A percentile compares a stretch with the other conserved stretches of the same genome.
These are phyloP conservation scores for Agelastica alni DNA, from an alignment of 2,888 invertebrate species.

Conservation along the genomic window DNA sequence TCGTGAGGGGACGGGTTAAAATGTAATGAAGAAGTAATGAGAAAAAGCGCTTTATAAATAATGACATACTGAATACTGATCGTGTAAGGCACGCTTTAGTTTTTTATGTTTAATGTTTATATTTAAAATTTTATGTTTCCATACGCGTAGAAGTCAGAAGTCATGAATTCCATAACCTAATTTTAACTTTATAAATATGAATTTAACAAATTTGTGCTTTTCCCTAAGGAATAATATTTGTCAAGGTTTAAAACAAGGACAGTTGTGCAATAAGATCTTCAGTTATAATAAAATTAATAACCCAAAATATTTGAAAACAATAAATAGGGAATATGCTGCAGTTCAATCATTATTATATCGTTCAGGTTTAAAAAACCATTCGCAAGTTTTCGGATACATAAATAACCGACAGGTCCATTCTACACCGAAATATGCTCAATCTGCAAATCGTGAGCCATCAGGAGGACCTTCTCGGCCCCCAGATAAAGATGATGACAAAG, in stretches of 20 bases:
- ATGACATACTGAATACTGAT: too few relatives aligned
- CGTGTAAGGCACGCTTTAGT: too few relatives aligned
- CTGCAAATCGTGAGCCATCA: conserved; percentile 30
- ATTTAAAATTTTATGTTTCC: too few relatives aligned
- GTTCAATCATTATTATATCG: conserved; percentile 60
- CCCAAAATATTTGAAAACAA: conserved; percentile 33
- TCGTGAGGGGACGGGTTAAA: too few relatives aligned
- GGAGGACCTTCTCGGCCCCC: conserved; percentile 41
- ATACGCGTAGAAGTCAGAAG: too few relatives aligned
- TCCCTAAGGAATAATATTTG: conserved; percentile 8
- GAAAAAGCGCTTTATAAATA: too few relatives aligned
- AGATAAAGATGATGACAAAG: conserved; percentile 64
- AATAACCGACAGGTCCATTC: conserved; percentile 44
- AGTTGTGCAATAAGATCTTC: not conserved
- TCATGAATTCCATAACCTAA: conserved; percentile 10
- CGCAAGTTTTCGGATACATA: conserved; percentile 45
- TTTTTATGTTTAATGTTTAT: too few relatives aligned
- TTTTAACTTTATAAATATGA: conserved; percentile 13
- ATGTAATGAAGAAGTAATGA: too few relatives aligned
- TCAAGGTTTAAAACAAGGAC: conserved; percentile 5
- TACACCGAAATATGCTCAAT: conserved; percentile 37
- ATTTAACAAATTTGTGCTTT: conserved; percentile 8
- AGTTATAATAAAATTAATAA: conserved; percentile 4
- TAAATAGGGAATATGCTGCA: conserved; percentile 62
- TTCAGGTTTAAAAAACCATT: conserved; percentile 58